phyloP scores from a whole-genome alignment of 2,113 vertebrate species.

The Rhinoptilus africanus region DNA sequence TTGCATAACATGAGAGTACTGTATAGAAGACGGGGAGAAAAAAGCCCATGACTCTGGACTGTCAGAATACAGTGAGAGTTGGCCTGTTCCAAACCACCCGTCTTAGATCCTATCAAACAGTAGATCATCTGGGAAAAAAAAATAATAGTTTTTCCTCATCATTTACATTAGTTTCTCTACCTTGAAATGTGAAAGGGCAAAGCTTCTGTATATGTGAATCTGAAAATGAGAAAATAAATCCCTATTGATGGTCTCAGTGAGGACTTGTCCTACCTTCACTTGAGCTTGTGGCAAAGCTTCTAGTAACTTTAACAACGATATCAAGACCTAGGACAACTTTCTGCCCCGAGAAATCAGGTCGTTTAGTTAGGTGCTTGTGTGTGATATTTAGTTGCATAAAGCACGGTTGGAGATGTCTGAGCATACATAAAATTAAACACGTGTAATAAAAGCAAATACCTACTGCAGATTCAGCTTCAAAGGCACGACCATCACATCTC shows the following conservation, averaged over 20 bases:
- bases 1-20: neutral
- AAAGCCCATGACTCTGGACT: neutral
- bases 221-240: neutral
- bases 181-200: neutral
- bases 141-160: neutral
- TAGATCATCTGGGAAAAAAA: neutral
- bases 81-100: neutral
- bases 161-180: neutral
- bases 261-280: neutral
- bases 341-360: neutral
- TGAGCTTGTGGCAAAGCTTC: neutral
- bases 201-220: neutral
- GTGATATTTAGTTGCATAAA: neutral
- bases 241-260: neutral
- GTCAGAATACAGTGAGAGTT: neutral
- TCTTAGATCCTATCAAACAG: neutral
- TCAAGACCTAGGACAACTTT: neutral
- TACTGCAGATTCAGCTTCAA: neutral
- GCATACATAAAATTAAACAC: neutral
- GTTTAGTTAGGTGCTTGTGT: neutral
- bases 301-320: neutral
- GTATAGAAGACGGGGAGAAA: neutral
- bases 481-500: fast-evolving
- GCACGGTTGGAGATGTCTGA: neutral
- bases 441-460: fast-evolving